These are phyloP conservation scores for Gavialis gangeticus DNA, from an alignment of 2,113 vertebrate species.

Conservation along the genomic window DNA sequence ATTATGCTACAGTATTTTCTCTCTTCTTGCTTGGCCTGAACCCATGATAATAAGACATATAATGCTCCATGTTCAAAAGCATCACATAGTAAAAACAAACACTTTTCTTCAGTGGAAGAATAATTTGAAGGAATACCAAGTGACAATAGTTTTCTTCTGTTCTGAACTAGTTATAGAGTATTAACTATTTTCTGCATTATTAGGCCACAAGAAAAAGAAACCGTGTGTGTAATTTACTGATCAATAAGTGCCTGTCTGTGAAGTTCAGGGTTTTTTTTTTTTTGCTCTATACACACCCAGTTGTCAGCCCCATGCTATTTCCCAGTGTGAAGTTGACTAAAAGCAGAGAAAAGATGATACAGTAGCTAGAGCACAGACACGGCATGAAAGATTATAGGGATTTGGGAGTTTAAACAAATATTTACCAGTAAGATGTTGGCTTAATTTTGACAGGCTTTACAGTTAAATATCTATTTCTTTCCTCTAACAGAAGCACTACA, in stretches of 20 bases:
- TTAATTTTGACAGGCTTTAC: slow-evolving; percentile 17
- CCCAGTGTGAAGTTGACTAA: neutral
- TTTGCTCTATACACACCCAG: neutral
- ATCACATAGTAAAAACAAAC: slow-evolving; percentile 61
- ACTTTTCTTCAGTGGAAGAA: slow-evolving; percentile 11
- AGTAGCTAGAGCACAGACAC: slow-evolving; percentile 25
- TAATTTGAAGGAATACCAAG: neutral
- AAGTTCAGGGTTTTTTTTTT: neutral
- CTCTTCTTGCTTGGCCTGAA: slow-evolving; percentile 68
- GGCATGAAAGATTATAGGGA: slow-evolving; percentile 24
- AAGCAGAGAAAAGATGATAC: neutral
- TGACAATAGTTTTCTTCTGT: neutral
- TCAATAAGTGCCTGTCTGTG: slow-evolving; percentile 2
- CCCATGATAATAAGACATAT: slow-evolving; percentile 55
- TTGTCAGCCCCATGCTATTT: slow-evolving; percentile 27
- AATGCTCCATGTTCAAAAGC: slow-evolving; percentile 55
- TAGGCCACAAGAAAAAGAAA: neutral
- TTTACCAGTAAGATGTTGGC: slow-evolving; percentile 1
- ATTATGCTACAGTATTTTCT: slow-evolving; percentile 19
- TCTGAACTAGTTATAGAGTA: neutral
- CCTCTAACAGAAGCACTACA: neutral
- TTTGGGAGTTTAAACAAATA: slow-evolving; percentile 44
- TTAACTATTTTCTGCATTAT: neutral
- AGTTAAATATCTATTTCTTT: slow-evolving; percentile 6
- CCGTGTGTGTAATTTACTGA: neutral